A percentile compares a stretch with the other conserved stretches of the same genome.
Conservation (phyloP, 1,140 invertebrate genomes). For the Tetranychus cinnabarinus region DNA sequence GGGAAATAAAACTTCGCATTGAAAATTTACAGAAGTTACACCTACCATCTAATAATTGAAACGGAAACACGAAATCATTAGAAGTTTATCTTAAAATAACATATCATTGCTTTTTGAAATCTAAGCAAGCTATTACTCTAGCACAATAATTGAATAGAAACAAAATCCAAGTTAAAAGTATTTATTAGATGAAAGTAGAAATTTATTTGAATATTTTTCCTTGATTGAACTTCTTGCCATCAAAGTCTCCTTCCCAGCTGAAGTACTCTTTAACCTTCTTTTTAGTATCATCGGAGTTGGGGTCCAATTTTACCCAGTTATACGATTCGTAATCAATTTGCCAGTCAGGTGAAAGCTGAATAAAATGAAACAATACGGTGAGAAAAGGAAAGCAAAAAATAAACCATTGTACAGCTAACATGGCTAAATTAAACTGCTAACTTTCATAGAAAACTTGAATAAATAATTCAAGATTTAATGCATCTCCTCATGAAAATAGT, state of each 20-base stretch:
- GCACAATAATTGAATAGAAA: neutral
- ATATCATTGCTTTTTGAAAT: no score
- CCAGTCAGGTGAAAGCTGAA: conserved; percentile 63
- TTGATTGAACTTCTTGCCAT: conserved; percentile 81
- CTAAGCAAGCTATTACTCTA: neutral
- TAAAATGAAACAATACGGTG: conserved; percentile 16
- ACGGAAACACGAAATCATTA: no score
- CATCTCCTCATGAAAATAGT: neutral
- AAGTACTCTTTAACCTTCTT: conserved; percentile 76
- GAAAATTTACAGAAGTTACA: no score
- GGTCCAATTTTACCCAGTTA: conserved; percentile 81
- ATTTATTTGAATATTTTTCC: conserved; percentile 97
- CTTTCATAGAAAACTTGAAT: neutral
- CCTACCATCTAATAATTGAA: no score
- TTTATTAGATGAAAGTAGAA: neutral
- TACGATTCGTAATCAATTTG: conserved; percentile 93
- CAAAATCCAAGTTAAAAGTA: no score
- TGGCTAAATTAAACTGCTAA: neutral
- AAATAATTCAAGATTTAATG: neutral
- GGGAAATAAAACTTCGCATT: no score
- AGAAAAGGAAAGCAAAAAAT: no score
- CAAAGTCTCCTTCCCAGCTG: conserved; percentile 61
- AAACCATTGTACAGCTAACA: neutral
- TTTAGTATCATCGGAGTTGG: conserved; percentile 55
- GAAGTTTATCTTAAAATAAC: no score